Evolutionary conservation across 2,888 invertebrate genomes (phyloP), one percentile per base, ranked within the genome.

Genomic region (Nymphalis c-album): DNA sequence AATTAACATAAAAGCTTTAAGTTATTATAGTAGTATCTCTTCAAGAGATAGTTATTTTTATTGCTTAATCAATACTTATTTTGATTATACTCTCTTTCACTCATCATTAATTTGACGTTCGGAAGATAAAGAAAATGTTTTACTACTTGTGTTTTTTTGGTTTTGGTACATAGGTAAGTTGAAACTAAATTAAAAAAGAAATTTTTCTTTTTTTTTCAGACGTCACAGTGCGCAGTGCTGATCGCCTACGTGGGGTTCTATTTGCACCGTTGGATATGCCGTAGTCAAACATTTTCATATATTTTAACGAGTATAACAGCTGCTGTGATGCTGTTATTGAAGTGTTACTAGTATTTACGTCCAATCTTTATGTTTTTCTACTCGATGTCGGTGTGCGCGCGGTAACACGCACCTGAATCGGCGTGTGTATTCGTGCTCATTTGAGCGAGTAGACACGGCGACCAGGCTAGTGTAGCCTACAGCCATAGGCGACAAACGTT

Each of bases 401-500:
- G 88, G 87, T 81, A 91, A 73, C 86, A 83, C 83, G 75, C 80
- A 75, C 83, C 76, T 77, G 80, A 76, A 70, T 79, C 81, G 74
- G 71, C 82, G 71, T 76, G 79, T 76, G 75, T 78, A 76, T 73
- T 73, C 78, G 79, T 73, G 74, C 71, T 67, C n/a, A 5, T 20
- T 18, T 63, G 66, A 75, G 72, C 81, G 76, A 68, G 75, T 72
- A 83, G 71, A 74, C 75, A 74, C 73, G 82, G 76, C 76, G 85
- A 76, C 70, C 78, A 80, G 77, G 86, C 78, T 64, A 79, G 86
- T 81, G 91, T 77, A 92, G 91, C 78, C 84, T 75, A 80, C 86
- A 91, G 91, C 91, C 91, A 86, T 71, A 82, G 86, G 85, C 88
- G 87, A 77, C 84, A 85, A 84, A 85, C 85, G 81, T 77, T 76